Evolutionary conservation across 2,113 vertebrate species (phyloP).

Genomic region (Crotalus viridis): DNA sequence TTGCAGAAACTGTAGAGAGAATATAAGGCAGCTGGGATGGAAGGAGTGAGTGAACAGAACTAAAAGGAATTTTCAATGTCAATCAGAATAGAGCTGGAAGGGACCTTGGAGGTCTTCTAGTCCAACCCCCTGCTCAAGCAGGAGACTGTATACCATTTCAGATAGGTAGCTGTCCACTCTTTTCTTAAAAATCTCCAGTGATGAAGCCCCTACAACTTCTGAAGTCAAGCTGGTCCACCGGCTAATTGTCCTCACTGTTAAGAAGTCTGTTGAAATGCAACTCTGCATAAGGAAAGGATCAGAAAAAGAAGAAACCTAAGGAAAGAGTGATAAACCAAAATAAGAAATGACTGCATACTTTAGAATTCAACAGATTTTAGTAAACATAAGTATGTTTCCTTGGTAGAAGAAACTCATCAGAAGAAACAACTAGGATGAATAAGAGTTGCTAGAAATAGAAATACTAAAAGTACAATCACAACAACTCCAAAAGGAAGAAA

Average conservation of each 20-base stretch:
- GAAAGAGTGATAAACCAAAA: neutral
- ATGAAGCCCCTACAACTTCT: neutral
- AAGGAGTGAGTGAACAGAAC: neutral
- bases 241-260: neutral
- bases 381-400: neutral
- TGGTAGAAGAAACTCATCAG: neutral
- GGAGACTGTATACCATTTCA: neutral
- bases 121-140: neutral
- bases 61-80: neutral
- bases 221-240: neutral
- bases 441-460: neutral
- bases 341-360: neutral
- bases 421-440: neutral
- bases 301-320: neutral
- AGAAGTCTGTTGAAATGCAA: neutral
- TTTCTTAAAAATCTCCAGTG: neutral
- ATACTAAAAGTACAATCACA: neutral
- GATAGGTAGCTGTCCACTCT: neutral
- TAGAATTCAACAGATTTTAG: neutral
- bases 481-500: neutral
- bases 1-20: neutral
- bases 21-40: neutral
- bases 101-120: neutral
- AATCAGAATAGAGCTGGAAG: neutral
- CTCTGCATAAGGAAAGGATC: neutral